Percentiles rank a stretch among this genome's conserved stretches.
Conservation (phyloP, 2,113 vertebrate species). For the Chaetops frenatus region DNA sequence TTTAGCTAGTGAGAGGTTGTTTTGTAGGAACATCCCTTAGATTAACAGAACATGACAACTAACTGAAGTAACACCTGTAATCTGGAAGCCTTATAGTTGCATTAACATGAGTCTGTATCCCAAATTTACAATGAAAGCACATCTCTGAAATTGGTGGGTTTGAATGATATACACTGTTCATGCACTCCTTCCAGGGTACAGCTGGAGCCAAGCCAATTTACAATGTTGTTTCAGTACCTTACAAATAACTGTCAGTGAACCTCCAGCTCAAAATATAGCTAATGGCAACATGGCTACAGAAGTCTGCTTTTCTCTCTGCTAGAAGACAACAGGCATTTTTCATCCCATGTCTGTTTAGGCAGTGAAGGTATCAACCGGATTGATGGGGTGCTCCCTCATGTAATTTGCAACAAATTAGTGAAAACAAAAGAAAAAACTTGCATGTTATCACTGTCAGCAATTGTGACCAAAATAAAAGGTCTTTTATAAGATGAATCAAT, state of each 20-base stretch:
- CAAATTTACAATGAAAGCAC: neutral
- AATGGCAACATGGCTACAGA: neutral
- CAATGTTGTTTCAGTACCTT: neutral
- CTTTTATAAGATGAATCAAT: neutral
- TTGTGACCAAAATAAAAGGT: neutral
- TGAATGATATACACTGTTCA: neutral
- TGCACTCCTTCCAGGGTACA: neutral
- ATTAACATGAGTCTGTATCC: neutral
- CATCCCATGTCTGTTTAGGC: neutral
- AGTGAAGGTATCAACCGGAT: neutral
- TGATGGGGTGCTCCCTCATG: neutral
- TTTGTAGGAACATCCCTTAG: neutral
- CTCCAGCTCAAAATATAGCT: neutral
- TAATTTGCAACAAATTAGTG: neutral
- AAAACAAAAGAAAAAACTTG: neutral
- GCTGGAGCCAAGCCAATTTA: neutral
- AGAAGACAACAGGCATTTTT: neutral
- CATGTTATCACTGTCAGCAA: neutral
- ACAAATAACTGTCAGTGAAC: neutral
- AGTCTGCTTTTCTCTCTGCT: neutral
- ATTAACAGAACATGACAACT: neutral
- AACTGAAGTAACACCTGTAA: neutral
- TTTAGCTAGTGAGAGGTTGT: neutral
- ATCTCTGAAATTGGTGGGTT: neutral
- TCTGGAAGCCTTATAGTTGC: neutral